Base-by-base conservation (phyloP, 2,113 vertebrate species). In the Azemiops feae region DNA sequence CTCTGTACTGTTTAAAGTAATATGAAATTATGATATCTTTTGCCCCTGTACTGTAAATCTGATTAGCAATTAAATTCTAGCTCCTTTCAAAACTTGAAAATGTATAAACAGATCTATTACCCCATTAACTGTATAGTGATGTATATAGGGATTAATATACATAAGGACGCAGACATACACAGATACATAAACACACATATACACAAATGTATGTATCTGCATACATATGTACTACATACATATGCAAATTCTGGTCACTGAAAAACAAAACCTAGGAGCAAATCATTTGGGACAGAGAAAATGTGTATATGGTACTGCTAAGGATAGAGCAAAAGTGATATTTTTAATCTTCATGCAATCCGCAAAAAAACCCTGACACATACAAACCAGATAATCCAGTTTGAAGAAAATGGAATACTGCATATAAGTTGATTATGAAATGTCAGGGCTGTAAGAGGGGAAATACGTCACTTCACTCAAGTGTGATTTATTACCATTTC, bases 401-500 rank as follows among this genome's bases (percentile, higher is more conserved):
- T 85, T 93, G 91, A 58, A 92, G 92, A 93, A 94, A 97, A 96
- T 64, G 58, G 87, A 92, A 90, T 85, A 57, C 90, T 92, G 93
- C 93, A 94, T 93, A 95, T 93, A 95, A 96, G 64, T 87, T 92
- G 53, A 92, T 95, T 94, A 95, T 90, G 96, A 95, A 95, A 96
- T 94, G 88, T 54, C 57, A 96, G 69, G 39, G 93, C 91, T 95
- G 57, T 87, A 96, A 97, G 93, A 95, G 93, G 92, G 95, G 45
- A 60, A 1, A 45, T 85, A 91, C 43, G 39, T 94, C 91, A 93
- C 90, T 95, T 94, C 92, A 92, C 85, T 88, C 94, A 91, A 95
- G 94, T 95, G 92, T 50, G 92, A 96, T 96, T 88, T 93, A 94
- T 96, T 96, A 88, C 91, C 69, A 90, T 94, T 92, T 95, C 89